These are phyloP conservation scores for Telenomus remus DNA, from an alignment of 1,140 invertebrate genomes.

Conservation along the genomic window DNA sequence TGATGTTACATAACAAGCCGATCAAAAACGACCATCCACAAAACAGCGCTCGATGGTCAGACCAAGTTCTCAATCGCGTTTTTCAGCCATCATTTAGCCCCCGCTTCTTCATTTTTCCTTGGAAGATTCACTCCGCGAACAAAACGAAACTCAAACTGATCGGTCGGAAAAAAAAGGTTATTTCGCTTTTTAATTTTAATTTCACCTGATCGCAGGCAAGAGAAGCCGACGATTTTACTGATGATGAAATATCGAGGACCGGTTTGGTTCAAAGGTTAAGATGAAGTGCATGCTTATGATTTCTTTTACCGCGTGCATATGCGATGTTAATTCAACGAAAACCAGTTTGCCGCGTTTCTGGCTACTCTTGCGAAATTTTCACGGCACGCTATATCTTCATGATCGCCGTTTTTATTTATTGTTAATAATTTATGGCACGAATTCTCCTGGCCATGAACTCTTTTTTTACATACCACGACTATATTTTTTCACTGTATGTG, in stretches of 20 bases:
- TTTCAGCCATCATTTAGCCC: slow-evolving; percentile 20
- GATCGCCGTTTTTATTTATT: slow-evolving; percentile 50
- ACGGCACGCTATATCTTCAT: slow-evolving; percentile 48
- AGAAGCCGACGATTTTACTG: slow-evolving; percentile 46
- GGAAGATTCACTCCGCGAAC: slow-evolving; percentile 22
- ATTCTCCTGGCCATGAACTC: slow-evolving; percentile 5
- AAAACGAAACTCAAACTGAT: slow-evolving; percentile 6
- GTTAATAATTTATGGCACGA: slow-evolving; percentile 38
- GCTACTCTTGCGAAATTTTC: slow-evolving; percentile 54
- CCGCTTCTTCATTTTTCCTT: slow-evolving; percentile 17
- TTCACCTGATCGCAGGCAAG: slow-evolving; percentile 48
- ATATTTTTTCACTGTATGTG: slow-evolving; percentile 44
- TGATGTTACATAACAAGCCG: slow-evolving; percentile 73
- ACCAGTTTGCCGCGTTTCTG: slow-evolving; percentile 37
- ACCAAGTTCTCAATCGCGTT: slow-evolving; percentile 49
- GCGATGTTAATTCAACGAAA: slow-evolving; percentile 46
- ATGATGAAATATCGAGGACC: slow-evolving; percentile 53
- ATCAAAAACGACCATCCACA: slow-evolving; percentile 52
- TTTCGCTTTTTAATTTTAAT: slow-evolving; percentile 45
- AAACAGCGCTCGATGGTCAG: slow-evolving; percentile 56
- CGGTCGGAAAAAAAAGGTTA: not conserved
- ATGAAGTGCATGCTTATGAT: slow-evolving; percentile 44
- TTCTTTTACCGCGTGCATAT: slow-evolving; percentile 34
- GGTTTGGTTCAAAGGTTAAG: slow-evolving; percentile 60
- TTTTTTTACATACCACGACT: slow-evolving; percentile 1